Evolutionary conservation across 2,113 vertebrate genomes (phyloP).

Genomic region (Butorides virescens): DNA sequence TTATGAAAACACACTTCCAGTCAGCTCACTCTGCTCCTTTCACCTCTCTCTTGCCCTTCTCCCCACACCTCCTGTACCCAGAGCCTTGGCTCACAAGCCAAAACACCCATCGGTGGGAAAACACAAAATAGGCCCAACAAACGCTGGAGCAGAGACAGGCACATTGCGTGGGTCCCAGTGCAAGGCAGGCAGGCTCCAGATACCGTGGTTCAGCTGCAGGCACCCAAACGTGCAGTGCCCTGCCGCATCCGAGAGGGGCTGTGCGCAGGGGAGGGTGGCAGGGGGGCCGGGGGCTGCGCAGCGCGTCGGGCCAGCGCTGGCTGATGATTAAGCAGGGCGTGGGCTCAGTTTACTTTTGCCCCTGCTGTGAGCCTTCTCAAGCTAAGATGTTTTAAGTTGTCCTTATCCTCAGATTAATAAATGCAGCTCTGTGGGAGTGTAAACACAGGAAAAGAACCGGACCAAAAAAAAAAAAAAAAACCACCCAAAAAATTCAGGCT

Average conservation of each 20-base stretch:
- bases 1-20: neutral
- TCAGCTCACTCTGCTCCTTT: neutral
- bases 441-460: conserved; percentile 71
- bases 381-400: conserved; percentile 51
- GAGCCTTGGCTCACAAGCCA: neutral
- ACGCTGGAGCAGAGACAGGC: neutral
- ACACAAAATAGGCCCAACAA: neutral
- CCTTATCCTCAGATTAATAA: conserved; percentile 56
- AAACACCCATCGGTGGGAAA: neutral
- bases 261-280: neutral
- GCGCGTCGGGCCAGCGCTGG: neutral
- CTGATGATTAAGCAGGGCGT: neutral
- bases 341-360: neutral
- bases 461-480: conserved; percentile 32
- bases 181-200: neutral
- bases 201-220: neutral
- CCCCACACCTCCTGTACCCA: neutral
- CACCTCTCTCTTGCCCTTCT: neutral
- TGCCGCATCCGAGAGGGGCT: neutral
- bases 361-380: conserved; percentile 21
- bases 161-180: neutral
- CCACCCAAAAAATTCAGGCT: conserved; percentile 9
- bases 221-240: neutral
- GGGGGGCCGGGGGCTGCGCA: neutral
- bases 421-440: conserved; percentile 19